phyloP scores from a whole-genome alignment of 2,113 vertebrate genomes.

The Pachyramphus minor region DNA sequence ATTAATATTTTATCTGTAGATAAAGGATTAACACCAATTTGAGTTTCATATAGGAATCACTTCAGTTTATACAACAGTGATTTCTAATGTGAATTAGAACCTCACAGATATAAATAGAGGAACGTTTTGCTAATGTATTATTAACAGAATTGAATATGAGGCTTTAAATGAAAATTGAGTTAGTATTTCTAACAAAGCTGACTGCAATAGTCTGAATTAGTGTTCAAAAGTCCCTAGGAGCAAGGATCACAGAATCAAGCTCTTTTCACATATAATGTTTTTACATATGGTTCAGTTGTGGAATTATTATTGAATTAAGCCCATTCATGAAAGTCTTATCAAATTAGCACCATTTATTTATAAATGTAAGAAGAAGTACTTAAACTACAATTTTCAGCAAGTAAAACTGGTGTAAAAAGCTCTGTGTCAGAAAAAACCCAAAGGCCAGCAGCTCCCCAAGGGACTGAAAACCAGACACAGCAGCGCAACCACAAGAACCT shows the following conservation, averaged over 20 bases:
- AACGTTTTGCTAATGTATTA: not conserved
- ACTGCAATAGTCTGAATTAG: not conserved
- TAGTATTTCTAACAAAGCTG: not conserved
- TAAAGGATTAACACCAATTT: not conserved
- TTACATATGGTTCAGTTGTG: not conserved
- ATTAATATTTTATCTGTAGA: not conserved
- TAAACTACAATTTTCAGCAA: not conserved
- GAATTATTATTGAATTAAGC: not conserved
- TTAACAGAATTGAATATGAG: not conserved
- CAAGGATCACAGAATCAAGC: not conserved
- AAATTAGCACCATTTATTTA: not conserved
- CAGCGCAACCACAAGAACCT: not conserved
- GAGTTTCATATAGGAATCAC: not conserved
- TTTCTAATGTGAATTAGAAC: not conserved
- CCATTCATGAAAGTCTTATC: not conserved
- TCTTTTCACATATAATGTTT: not conserved
- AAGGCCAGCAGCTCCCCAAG: not conserved
- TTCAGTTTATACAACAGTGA: not conserved
- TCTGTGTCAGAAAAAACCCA: not conserved
- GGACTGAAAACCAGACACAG: not conserved
- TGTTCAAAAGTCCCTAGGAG: not conserved
- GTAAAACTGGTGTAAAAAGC: not conserved
- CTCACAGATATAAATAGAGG: not conserved
- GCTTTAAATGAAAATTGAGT: not conserved
- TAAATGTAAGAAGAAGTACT: rapidly evolving